These are phyloP conservation scores for Plebejus melissa DNA, from an alignment of 2,888 invertebrate genomes.

Conservation along the genomic window DNA sequence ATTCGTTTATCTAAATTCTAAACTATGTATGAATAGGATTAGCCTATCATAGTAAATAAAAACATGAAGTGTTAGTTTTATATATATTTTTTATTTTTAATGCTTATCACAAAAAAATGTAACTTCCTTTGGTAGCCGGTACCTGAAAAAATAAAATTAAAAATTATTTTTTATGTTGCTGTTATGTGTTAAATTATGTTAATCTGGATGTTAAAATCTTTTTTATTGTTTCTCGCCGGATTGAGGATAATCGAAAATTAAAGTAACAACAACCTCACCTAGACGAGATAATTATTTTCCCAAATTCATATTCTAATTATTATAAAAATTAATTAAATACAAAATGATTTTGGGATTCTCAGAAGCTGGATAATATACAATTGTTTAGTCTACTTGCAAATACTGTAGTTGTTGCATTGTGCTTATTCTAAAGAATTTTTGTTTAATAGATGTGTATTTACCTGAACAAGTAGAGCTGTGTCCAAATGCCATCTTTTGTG, in stretches of 20 bases:
- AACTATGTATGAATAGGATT: too few species aligned
- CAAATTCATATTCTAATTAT: constrained; percentile 59
- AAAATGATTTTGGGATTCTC: constrained; percentile 34
- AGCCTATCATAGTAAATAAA: too few species aligned
- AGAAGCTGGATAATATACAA: constrained; percentile 19
- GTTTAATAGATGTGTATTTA: not conserved
- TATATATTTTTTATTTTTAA: too few species aligned
- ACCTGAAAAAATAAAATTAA: constrained; percentile 24
- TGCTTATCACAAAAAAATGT: too few species aligned
- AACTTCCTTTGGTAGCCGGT: too few species aligned
- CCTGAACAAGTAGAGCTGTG: not conserved
- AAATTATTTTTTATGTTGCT: not conserved
- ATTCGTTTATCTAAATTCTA: too few species aligned
- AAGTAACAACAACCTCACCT: constrained; percentile 70
- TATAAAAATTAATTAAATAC: constrained; percentile 33
- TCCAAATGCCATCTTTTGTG: not conserved
- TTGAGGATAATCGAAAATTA: constrained; percentile 67
- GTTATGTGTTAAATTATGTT: not conserved
- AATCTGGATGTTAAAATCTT: not conserved
- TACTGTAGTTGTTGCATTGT: not conserved
- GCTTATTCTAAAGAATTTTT: not conserved
- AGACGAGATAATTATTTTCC: constrained; percentile 63
- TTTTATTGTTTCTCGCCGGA: constrained; percentile 64
- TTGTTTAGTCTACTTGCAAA: not conserved
- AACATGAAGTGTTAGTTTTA: too few species aligned